Conservation (phyloP, 2,113 vertebrate genomes). For the Lichenostomus cassidix region DNA sequence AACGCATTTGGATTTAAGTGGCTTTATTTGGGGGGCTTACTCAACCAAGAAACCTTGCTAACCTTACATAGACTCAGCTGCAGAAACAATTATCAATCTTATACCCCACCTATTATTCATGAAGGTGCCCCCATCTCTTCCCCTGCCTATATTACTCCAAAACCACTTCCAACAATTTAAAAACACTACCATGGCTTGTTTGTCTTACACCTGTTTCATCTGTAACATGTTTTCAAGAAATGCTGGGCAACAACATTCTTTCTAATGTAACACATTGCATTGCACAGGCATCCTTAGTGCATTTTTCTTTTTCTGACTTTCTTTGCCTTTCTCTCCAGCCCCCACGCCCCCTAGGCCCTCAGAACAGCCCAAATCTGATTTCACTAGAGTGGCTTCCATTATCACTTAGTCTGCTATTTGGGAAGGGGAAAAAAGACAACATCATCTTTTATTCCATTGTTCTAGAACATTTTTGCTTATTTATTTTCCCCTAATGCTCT, state of each 20-base stretch:
- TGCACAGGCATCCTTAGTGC: neutral
- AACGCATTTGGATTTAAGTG: neutral
- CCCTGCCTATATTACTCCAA: neutral
- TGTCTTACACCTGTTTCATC: neutral
- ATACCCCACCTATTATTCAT: neutral
- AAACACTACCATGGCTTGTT: neutral
- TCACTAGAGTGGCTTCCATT: neutral
- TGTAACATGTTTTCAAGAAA: neutral
- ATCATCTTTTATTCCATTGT: neutral
- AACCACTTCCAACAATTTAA: neutral
- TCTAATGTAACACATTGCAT: neutral
- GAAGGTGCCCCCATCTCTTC: neutral
- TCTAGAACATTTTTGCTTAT: neutral
- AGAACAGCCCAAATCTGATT: neutral
- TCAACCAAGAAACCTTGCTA: neutral
- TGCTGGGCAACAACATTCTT: neutral
- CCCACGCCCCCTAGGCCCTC: accelerated
- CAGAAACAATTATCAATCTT: neutral
- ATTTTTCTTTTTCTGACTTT: neutral
- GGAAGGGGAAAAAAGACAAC: neutral
- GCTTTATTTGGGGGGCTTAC: neutral
- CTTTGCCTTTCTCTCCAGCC: neutral
- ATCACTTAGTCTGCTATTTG: neutral
- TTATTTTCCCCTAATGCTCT: neutral
- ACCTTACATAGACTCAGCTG: neutral